Percentiles rank a stretch among this genome's conserved stretches.
Conservation (phyloP, 2,888 invertebrate species). For the Acholoe squamosa region DNA sequence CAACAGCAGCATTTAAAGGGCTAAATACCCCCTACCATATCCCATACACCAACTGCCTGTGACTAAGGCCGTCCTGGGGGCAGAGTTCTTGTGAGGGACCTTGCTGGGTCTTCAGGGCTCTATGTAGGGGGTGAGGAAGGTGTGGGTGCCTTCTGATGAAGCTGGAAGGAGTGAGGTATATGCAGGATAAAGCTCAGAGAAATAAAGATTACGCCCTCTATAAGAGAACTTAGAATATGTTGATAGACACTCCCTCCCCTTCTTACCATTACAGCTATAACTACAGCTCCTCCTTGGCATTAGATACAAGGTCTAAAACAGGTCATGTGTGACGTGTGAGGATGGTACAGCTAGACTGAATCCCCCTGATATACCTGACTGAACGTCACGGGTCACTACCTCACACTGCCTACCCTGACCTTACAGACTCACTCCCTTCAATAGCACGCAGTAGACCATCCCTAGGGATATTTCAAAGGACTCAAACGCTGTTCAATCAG, state of each 20-base stretch:
- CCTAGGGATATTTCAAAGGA: neutral
- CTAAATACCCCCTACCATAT: neutral
- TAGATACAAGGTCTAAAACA: neutral
- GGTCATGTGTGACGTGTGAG: constrained; percentile 29
- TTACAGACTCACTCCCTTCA: constrained; percentile 1
- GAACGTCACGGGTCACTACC: constrained; percentile 51
- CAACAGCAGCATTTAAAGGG: too few species aligned
- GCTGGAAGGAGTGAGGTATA: neutral
- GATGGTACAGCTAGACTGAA: constrained; percentile 17
- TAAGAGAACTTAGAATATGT: neutral
- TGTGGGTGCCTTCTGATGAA: neutral
- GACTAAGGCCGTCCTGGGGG: neutral
- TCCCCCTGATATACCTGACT: constrained; percentile 46
- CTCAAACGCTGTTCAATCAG: constrained; percentile 50
- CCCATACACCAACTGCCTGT: neutral
- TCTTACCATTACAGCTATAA: neutral
- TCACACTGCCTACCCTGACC: neutral
- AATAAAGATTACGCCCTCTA: neutral
- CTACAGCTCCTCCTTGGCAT: too few species aligned
- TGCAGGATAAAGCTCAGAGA: neutral
- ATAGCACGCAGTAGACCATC: neutral
- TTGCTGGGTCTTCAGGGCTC: neutral
- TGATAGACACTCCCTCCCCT: neutral
- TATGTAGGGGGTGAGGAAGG: constrained; percentile 1
- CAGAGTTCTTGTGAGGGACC: neutral